Evolutionary conservation across 2,113 vertebrate species (phyloP).

Genomic region (Bothrops jararaca): DNA sequence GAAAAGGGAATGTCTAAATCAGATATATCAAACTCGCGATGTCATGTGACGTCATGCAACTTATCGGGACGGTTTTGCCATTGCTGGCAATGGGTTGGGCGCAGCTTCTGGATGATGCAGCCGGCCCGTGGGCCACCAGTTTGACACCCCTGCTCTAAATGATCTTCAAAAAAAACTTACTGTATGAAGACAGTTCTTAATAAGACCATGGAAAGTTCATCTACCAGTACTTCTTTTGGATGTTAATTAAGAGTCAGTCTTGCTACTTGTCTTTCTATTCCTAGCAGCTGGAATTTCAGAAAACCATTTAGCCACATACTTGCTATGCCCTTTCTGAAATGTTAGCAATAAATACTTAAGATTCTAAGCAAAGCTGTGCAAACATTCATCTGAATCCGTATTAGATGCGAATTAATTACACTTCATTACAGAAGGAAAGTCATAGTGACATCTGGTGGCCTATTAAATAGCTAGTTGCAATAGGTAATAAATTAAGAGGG

Average conservation of each 20-base stretch:
- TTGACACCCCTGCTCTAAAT: no score
- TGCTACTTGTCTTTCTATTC: background rate
- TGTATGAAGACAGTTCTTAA: background rate
- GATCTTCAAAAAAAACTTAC: background rate
- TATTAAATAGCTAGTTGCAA: constrained; percentile 26
- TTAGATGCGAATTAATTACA: constrained; percentile 23
- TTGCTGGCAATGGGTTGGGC: no score
- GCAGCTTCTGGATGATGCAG: no score
- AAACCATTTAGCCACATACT: constrained; percentile 37
- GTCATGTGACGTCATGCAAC: no score
- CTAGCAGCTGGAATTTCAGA: constrained; percentile 2
- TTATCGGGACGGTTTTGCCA: no score
- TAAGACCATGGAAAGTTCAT: background rate
- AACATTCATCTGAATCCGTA: background rate
- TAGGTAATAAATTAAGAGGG: constrained; percentile 13
- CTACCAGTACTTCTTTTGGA: background rate
- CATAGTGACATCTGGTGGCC: constrained; percentile 52
- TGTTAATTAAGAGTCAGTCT: background rate
- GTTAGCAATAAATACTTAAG: constrained; percentile 25
- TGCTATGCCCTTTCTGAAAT: constrained; percentile 17
- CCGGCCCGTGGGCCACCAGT: no score
- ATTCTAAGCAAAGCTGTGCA: constrained; percentile 28
- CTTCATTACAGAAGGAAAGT: constrained; percentile 39
- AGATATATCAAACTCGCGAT: no score
- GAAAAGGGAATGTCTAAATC: background rate